Evolutionary conservation across 2,797 vertebrate genomes (phyloP).

Genomic region (Gallinago stenura): DNA sequence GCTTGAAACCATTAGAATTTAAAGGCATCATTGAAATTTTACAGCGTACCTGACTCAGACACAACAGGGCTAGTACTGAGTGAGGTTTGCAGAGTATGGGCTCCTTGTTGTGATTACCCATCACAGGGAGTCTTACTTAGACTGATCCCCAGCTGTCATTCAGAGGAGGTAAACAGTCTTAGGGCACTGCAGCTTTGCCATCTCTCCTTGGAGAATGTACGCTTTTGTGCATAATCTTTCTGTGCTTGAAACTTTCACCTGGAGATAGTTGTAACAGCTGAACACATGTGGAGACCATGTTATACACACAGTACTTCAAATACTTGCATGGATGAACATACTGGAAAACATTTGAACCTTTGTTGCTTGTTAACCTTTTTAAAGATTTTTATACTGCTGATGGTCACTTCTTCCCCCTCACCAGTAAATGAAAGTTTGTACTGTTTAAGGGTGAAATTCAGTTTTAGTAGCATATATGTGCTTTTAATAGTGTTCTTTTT

Average conservation of each 20-base stretch:
- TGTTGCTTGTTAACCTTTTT: not conserved
- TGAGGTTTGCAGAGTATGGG: not conserved
- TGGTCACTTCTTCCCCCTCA: not conserved
- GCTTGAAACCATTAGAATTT: conserved; percentile 78
- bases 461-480: not conserved
- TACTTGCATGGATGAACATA: rapidly evolving
- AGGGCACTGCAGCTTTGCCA: rapidly evolving
- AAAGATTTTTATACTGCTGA: not conserved
- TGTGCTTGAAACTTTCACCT: not conserved
- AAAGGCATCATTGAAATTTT: conserved; percentile 77
- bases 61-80: not conserved
- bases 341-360: not conserved
- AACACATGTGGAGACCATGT: rapidly evolving
- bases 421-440: not conserved
- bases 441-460: not conserved
- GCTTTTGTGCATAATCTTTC: rapidly evolving
- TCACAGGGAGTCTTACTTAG: not conserved
- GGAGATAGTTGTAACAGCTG: not conserved
- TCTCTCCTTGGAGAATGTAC: not conserved
- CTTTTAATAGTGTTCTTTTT: conserved; percentile 23
- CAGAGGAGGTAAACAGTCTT: not conserved
- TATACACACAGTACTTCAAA: rapidly evolving
- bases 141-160: not conserved
- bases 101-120: not conserved
- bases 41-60: conserved; percentile 47